Evolutionary conservation across 2,113 vertebrate species (phyloP).

Genomic region (Emydura subglobosa): DNA sequence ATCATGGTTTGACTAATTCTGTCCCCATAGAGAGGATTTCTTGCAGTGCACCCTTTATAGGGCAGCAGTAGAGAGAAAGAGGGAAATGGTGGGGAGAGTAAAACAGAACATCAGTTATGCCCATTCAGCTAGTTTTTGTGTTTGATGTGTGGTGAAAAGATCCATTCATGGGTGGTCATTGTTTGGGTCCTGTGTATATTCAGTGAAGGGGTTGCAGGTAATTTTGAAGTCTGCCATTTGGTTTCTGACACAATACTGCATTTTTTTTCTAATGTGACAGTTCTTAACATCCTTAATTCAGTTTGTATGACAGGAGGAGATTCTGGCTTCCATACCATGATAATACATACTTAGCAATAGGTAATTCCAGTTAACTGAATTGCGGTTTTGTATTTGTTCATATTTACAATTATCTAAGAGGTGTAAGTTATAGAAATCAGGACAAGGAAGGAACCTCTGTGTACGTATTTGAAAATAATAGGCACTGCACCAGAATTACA

Average conservation of each 20-base stretch:
- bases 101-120: not conserved
- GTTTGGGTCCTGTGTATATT: not conserved
- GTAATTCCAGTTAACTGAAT: not conserved
- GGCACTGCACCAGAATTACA: not conserved
- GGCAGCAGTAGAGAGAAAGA: not conserved
- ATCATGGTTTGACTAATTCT: not conserved
- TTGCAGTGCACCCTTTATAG: conserved; percentile 1
- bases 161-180: conserved; percentile 17
- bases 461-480: not conserved
- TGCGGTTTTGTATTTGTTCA: not conserved
- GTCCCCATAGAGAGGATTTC: not conserved
- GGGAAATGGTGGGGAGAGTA: not conserved
- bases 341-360: not conserved
- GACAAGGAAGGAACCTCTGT: not conserved
- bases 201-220: not conserved
- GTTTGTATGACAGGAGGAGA: conserved; percentile 19
- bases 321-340: not conserved
- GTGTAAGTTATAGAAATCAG: not conserved
- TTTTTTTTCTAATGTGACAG: fast-evolving
- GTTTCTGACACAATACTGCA: not conserved
- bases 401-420: not conserved
- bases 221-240: conserved; percentile 41
- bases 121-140: not conserved
- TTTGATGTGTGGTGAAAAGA: not conserved
- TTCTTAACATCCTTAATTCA: conserved; percentile 36